phyloP scores from a whole-genome alignment of 2,888 invertebrate species.

The Sphinx pinastri region DNA sequence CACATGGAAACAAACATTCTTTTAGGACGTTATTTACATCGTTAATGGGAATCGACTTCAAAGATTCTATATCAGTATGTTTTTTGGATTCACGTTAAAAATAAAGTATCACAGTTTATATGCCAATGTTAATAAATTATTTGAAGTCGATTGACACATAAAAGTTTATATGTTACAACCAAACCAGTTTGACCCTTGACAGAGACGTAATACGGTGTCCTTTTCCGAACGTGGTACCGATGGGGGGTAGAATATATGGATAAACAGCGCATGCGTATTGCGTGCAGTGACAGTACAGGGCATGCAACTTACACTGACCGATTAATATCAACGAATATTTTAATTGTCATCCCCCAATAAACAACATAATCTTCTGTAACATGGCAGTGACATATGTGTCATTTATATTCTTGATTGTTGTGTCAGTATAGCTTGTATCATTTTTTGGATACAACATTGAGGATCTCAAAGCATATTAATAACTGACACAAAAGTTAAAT shows the following conservation, averaged over 20 bases:
- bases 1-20: constrained; percentile 13
- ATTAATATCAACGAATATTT: constrained; percentile 46
- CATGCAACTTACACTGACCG: constrained; percentile 67
- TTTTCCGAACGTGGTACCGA: not conserved
- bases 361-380: not conserved
- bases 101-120: too few relatives aligned
- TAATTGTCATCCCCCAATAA: not conserved
- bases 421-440: too few relatives aligned
- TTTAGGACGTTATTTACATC: constrained; percentile 8
- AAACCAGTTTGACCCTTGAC: constrained; percentile 8
- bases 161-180: constrained; percentile 24
- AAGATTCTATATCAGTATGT: not conserved
- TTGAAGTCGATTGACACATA: constrained; percentile 40
- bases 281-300: constrained; percentile 56
- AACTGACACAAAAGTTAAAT: constrained; percentile 36
- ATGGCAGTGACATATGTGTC: not conserved
- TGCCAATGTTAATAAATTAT: not conserved
- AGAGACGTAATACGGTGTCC: not conserved
- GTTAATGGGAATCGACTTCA: constrained; percentile 15
- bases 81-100: not conserved
- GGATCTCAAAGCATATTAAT: not conserved
- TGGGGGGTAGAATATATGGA: constrained; percentile 22
- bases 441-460: not conserved
- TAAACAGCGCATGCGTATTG: constrained; percentile 66
- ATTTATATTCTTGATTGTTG: not conserved